Percentiles rank a stretch among this genome's conserved stretches.
These are phyloP conservation scores for Odontamblyopus rebecca DNA, from an alignment of 2,797 vertebrate genomes.

Conservation along the genomic window DNA sequence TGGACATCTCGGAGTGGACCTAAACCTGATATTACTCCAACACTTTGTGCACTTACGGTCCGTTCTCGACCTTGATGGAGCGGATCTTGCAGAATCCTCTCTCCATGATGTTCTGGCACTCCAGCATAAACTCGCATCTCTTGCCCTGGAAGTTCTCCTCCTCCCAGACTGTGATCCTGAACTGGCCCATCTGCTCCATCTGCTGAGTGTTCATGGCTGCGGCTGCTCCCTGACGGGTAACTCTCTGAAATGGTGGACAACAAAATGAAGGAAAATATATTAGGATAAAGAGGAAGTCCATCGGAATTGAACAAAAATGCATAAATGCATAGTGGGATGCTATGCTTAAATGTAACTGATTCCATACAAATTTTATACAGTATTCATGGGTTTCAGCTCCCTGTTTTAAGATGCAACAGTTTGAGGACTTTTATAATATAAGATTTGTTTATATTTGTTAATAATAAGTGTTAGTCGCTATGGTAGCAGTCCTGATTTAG, in stretches of 20 bases:
- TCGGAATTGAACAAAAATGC: no score
- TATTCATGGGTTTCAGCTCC: no score
- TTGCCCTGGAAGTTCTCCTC: slow-evolving; percentile 98
- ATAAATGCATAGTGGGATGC: no score
- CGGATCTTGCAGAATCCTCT: slow-evolving; percentile 92
- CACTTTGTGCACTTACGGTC: slow-evolving; percentile 84
- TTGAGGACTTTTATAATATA: no score
- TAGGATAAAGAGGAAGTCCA: no score
- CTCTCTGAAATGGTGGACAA: slow-evolving; percentile 39
- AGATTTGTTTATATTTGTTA: no score
- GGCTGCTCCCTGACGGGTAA: slow-evolving; percentile 59
- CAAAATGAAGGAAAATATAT: no score
- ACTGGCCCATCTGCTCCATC: slow-evolving; percentile 89
- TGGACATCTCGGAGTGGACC: not conserved
- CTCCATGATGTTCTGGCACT: slow-evolving; percentile 94
- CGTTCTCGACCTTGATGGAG: slow-evolving; percentile 94
- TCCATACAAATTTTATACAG: no score
- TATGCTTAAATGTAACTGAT: no score
- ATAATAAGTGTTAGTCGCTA: no score
- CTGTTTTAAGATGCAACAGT: no score
- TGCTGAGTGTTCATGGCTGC: slow-evolving; percentile 88
- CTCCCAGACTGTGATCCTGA: slow-evolving; percentile 93
- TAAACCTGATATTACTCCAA: not conserved
- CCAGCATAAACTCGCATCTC: slow-evolving; percentile 90
- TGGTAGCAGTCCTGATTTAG: no score